These are phyloP conservation scores for Dryobates pubescens DNA, from an alignment of 2,797 vertebrate species.

Conservation along the genomic window DNA sequence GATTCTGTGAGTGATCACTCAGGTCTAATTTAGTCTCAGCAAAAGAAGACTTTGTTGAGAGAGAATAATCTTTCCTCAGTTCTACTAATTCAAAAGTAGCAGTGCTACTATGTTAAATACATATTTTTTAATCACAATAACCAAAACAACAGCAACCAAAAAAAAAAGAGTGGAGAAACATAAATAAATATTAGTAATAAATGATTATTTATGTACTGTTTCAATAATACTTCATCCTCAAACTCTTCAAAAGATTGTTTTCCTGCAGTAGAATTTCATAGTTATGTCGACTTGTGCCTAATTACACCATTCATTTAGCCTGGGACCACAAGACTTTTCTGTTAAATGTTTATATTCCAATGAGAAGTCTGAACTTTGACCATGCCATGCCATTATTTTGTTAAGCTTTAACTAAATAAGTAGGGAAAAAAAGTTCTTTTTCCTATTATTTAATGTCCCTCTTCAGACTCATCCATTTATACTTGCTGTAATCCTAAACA, in stretches of 20 bases:
- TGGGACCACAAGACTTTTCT: neutral
- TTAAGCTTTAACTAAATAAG: constrained; percentile 30
- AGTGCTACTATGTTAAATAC: neutral
- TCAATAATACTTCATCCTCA: neutral
- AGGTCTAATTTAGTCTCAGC: neutral
- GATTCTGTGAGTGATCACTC: neutral
- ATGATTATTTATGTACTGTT: neutral
- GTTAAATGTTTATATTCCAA: neutral
- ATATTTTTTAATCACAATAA: neutral
- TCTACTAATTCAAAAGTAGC: neutral
- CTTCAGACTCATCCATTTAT: neutral
- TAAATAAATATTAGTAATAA: neutral
- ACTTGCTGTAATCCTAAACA: neutral
- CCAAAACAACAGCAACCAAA: neutral
- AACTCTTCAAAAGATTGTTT: neutral
- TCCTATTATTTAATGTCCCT: neutral
- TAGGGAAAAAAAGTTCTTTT: neutral
- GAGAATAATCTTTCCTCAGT: neutral
- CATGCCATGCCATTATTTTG: neutral
- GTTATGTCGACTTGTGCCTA: neutral
- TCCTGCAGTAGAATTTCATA: neutral
- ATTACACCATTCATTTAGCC: neutral
- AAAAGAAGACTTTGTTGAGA: neutral
- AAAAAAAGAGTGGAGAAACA: neutral
- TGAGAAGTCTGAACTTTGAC: neutral